Evolutionary conservation across 2,888 invertebrate genomes (phyloP).

Genomic region (Pachycephus smyrnensis): DNA sequence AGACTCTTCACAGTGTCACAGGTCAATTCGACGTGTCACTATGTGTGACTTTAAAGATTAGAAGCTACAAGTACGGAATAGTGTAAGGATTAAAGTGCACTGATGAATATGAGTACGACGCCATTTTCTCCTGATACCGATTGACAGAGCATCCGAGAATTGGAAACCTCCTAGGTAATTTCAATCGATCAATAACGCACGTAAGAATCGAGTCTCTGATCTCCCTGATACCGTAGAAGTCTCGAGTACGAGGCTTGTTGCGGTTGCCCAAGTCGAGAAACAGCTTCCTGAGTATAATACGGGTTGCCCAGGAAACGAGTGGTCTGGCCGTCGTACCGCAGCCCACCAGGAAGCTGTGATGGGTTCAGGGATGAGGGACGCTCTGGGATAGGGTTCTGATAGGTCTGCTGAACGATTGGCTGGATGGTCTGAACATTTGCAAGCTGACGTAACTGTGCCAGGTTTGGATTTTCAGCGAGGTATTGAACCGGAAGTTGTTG

Average conservation of each 20-base stretch:
- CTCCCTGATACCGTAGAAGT: conserved; percentile 48
- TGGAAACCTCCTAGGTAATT: background rate
- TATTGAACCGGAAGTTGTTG: conserved; percentile 30
- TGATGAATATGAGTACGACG: background rate
- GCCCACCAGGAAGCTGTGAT: conserved; percentile 25
- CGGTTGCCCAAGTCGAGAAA: conserved; percentile 37
- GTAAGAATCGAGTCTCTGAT: conserved; percentile 49
- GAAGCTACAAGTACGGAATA: background rate
- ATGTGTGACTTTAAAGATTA: background rate
- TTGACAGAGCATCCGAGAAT: background rate
- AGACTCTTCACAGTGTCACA: background rate
- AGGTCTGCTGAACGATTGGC: conserved; percentile 19
- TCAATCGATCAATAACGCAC: conserved; percentile 41
- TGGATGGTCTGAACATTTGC: conserved; percentile 22
- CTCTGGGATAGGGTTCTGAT: conserved; percentile 22
- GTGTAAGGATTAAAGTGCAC: background rate
- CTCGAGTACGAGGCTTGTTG: conserved; percentile 51
- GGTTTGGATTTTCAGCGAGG: conserved; percentile 18
- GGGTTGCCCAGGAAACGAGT: conserved; percentile 52
- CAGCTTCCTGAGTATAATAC: conserved; percentile 30
- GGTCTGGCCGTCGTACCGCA: conserved; percentile 37
- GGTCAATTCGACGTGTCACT: background rate
- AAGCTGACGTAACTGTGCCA: conserved; percentile 22
- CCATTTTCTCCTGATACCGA: background rate
- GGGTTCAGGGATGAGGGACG: conserved; percentile 29